Evolutionary conservation across 64 coral and sea anemone genomes (phyloP).

Genomic region (Acropora yongei): DNA sequence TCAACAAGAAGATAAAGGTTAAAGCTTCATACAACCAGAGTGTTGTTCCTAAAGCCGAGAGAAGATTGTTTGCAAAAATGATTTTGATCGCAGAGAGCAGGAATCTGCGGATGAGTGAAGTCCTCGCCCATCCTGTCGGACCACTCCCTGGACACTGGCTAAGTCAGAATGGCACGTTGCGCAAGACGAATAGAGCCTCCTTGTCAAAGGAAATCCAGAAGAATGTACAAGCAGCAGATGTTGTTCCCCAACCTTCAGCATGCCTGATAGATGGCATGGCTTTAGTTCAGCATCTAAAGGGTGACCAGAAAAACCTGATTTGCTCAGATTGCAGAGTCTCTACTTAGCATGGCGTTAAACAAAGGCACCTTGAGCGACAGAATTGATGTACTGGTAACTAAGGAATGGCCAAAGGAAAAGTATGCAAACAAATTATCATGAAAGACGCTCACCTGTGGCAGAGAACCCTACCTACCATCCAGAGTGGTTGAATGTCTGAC

Average conservation of each 20-base stretch:
- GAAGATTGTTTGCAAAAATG: conserved; percentile 74
- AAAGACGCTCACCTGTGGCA: conserved; percentile 41
- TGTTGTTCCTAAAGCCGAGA: conserved; percentile 60
- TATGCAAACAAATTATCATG: conserved; percentile 5
- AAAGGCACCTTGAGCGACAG: too few relatives aligned
- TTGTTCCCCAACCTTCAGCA: conserved; percentile 44
- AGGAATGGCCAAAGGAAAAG: conserved; percentile 54
- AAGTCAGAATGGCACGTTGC: conserved; percentile 39
- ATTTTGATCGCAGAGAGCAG: conserved; percentile 68
- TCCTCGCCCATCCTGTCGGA: conserved; percentile 58
- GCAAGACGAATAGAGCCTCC: conserved; percentile 60
- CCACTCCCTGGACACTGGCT: conserved; percentile 66
- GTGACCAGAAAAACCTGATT: conserved; percentile 65
- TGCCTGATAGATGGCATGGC: conserved; percentile 66
- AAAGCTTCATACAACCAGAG: conserved; percentile 41
- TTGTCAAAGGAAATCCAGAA: conserved; percentile 63
- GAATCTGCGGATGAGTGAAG: conserved; percentile 71
- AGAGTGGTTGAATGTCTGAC: background rate
- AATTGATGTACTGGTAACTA: background rate
- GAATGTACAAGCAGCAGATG: conserved; percentile 35
- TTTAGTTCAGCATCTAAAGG: conserved; percentile 54
- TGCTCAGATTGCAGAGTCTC: conserved; percentile 32
- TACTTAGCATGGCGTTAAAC: background rate
- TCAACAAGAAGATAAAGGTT: conserved; percentile 30
- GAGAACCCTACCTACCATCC: conserved; percentile 24